A percentile compares a stretch with the other conserved stretches of the same genome.
Evolutionary conservation across 2,113 vertebrate species (phyloP).

Genomic region (Falcunculus frontatus): DNA sequence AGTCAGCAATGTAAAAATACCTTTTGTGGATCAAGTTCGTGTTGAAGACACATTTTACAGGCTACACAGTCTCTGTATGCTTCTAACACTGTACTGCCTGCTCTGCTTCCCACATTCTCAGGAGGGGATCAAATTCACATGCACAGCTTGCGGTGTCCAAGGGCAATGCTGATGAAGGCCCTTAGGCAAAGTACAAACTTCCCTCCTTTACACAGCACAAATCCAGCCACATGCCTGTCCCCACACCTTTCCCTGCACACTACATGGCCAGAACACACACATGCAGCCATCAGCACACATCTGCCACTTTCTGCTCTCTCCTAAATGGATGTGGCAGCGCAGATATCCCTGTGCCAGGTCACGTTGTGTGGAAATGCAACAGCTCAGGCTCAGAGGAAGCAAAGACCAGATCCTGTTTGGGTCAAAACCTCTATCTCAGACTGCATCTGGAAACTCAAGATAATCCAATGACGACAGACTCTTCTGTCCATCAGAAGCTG

Average conservation of each 20-base stretch:
- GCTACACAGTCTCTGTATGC: background rate
- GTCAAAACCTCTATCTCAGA: background rate
- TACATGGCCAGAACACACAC: background rate
- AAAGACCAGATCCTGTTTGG: background rate
- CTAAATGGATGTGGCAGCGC: accelerated
- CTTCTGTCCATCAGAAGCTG: background rate
- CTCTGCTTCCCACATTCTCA: background rate
- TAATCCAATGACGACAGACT: background rate
- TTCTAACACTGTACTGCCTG: background rate
- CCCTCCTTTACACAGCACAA: background rate
- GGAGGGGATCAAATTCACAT: background rate
- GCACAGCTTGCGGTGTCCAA: background rate
- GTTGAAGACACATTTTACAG: background rate
- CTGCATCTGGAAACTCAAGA: background rate
- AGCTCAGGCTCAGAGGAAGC: background rate
- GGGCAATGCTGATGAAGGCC: background rate
- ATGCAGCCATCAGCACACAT: accelerated
- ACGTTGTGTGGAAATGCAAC: background rate
- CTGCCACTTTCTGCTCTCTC: background rate
- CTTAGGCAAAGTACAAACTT: background rate
- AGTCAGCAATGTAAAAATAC: background rate
- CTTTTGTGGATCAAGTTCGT: background rate
- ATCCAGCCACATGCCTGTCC: background rate
- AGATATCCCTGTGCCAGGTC: background rate
- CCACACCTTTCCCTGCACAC: background rate